Evolutionary conservation across 2,888 invertebrate species (phyloP).

Genomic region (Agrilus biguttatus): DNA sequence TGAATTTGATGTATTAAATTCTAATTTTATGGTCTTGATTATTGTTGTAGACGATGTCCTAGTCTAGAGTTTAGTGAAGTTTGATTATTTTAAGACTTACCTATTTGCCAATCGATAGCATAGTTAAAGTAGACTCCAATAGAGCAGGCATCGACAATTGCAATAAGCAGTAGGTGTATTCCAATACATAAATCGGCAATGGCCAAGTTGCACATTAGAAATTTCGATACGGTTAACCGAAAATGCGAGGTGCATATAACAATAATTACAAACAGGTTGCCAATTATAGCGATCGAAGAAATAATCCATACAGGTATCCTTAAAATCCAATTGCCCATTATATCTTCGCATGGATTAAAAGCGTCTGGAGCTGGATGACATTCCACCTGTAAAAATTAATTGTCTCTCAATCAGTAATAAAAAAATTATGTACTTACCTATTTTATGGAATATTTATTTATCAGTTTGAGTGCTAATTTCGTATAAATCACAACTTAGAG

Average conservation of each 20-base stretch:
- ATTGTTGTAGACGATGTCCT: too few relatives aligned
- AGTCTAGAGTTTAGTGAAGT: too few relatives aligned
- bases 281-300: slow-evolving; percentile 44
- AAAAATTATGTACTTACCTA: background rate
- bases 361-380: slow-evolving; percentile 44
- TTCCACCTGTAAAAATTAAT: slow-evolving; percentile 21
- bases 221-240: slow-evolving; percentile 37
- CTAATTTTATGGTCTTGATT: too few relatives aligned
- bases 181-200: slow-evolving; percentile 55
- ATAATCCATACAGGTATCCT: slow-evolving; percentile 46
- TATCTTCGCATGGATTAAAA: slow-evolving; percentile 50
- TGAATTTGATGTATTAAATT: too few relatives aligned
- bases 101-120: slow-evolving; percentile 54
- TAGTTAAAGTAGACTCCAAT: slow-evolving; percentile 51
- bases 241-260: slow-evolving; percentile 38
- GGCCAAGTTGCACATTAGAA: slow-evolving; percentile 54
- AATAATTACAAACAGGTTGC: slow-evolving; percentile 48
- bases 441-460: background rate
- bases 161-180: slow-evolving; percentile 44
- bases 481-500: too few relatives aligned
- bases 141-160: slow-evolving; percentile 46
- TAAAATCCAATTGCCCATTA: slow-evolving; percentile 43
- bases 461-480: too few relatives aligned
- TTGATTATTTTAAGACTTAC: slow-evolving; percentile 16
- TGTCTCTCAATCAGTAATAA: slow-evolving; percentile 11